Conservation (phyloP, 2,888 invertebrate genomes). For the Bedellia somnulentella region DNA sequence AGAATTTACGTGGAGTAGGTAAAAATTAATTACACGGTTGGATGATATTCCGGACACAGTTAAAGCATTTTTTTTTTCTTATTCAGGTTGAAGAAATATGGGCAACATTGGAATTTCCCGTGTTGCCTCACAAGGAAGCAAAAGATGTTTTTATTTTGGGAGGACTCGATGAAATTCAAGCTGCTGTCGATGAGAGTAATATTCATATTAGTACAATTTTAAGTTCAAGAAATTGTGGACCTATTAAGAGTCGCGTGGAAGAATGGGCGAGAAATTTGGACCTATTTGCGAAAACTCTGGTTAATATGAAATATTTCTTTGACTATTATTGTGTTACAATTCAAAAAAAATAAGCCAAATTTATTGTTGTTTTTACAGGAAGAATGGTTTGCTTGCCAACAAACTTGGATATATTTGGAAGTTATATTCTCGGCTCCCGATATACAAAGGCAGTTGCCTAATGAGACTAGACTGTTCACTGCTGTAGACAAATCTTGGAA, state of each 20-base stretch:
- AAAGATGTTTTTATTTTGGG: slow-evolving; percentile 85
- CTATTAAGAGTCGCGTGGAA: slow-evolving; percentile 79
- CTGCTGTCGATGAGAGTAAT: slow-evolving; percentile 80
- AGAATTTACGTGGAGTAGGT: no score
- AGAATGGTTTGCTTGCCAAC: slow-evolving; percentile 86
- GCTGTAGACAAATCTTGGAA: slow-evolving; percentile 90
- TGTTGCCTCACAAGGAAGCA: slow-evolving; percentile 76
- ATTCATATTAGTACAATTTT: slow-evolving; percentile 86
- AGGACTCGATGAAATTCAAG: slow-evolving; percentile 82
- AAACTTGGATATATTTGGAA: slow-evolving; percentile 93
- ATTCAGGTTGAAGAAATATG: slow-evolving; percentile 80
- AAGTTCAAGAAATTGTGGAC: slow-evolving; percentile 83
- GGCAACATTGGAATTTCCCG: slow-evolving; percentile 77
- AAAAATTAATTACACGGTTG: no score
- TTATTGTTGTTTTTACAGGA: slow-evolving; percentile 71
- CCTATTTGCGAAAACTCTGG: slow-evolving; percentile 80
- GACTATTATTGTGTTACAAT: no score
- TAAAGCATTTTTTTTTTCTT: background rate
- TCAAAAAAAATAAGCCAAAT: no score
- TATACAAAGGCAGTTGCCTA: slow-evolving; percentile 89
- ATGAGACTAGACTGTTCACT: slow-evolving; percentile 84
- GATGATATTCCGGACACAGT: no score
- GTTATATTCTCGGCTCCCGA: slow-evolving; percentile 94
- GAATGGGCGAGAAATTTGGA: slow-evolving; percentile 80
- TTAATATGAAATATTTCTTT: no score